Conservation (phyloP, 2,113 vertebrate genomes). For the Rhea pennata region DNA sequence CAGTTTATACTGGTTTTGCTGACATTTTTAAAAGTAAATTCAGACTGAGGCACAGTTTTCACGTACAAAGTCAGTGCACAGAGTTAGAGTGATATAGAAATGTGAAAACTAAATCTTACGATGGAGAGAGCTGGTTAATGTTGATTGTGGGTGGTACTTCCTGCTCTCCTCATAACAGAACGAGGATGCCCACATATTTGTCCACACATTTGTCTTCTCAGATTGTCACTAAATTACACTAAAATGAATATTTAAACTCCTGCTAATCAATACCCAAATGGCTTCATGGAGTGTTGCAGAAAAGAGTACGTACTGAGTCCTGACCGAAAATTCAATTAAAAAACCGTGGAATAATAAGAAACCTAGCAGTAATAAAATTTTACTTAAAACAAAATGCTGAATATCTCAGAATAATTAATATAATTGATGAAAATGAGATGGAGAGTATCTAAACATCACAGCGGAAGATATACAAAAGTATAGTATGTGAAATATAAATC, state of each 20-base stretch:
- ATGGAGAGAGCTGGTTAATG: not conserved
- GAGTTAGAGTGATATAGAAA: not conserved
- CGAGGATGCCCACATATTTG: not conserved
- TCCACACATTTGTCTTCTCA: not conserved
- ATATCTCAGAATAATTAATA: not conserved
- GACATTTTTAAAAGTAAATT: not conserved
- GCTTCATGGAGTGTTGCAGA: not conserved
- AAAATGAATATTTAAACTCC: not conserved
- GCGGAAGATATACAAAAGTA: not conserved
- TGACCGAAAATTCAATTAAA: not conserved
- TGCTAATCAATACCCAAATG: not conserved
- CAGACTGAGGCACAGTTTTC: not conserved
- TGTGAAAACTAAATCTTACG: not conserved
- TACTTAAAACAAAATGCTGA: not conserved
- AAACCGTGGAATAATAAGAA: not conserved
- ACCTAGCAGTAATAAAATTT: not conserved
- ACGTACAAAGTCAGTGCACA: rapidly evolving
- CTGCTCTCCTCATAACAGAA: not conserved
- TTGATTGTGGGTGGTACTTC: not conserved
- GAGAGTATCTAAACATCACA: not conserved
- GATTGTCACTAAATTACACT: not conserved
- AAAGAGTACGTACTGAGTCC: not conserved
- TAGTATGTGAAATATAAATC: not conserved
- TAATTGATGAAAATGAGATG: not conserved
- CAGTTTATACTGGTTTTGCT: not conserved